Percentiles rank a stretch among this genome's conserved stretches.
These are phyloP conservation scores for Rhamphomyia laevipes DNA, from an alignment of 2,888 invertebrate species.

Conservation along the genomic window DNA sequence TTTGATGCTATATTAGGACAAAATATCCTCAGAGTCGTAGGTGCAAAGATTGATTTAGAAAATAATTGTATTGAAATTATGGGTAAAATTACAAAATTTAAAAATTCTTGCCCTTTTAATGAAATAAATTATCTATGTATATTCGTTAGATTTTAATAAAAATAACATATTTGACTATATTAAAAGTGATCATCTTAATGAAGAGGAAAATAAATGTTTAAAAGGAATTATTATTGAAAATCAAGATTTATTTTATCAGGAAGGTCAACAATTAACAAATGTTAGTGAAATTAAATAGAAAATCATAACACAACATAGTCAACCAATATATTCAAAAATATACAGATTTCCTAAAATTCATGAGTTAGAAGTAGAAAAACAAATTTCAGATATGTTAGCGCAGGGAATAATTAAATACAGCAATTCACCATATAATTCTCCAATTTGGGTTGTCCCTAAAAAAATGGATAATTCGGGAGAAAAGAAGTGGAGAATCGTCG, in stretches of 20 bases:
- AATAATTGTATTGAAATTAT: neutral
- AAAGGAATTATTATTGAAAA: neutral
- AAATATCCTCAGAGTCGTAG: no score
- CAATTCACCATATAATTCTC: conserved; percentile 4
- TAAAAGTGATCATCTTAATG: no score
- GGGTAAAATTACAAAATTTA: neutral
- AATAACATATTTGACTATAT: no score
- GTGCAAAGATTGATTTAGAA: neutral
- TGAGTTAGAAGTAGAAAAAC: conserved; percentile 4
- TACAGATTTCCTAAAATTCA: no score
- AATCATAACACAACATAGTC: no score
- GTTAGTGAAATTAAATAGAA: neutral
- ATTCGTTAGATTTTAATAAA: no score
- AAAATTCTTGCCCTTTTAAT: neutral
- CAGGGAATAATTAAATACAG: conserved; percentile 7
- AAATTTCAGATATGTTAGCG: conserved; percentile 9
- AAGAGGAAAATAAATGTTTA: no score
- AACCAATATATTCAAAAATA: no score
- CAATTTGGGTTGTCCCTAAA: no score
- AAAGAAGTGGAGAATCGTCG: no score
- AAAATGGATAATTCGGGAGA: no score
- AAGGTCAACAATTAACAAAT: neutral
- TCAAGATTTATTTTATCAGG: neutral
- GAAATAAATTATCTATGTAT: no score
- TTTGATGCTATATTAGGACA: neutral